Evolutionary conservation across 2,888 invertebrate species (phyloP).

Genomic region (Drosophila limbata): DNA sequence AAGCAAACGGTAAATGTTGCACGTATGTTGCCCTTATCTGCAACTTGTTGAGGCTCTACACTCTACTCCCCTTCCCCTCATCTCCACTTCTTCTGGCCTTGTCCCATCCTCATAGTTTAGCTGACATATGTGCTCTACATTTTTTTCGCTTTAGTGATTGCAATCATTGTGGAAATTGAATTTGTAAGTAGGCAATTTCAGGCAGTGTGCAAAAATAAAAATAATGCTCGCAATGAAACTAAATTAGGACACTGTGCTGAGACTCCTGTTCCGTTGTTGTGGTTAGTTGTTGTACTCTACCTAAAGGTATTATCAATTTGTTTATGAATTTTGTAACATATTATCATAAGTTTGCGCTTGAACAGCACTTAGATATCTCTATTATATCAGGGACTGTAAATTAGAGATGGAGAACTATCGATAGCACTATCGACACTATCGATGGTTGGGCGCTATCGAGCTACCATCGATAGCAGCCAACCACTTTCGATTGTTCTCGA

Average conservation of each 20-base stretch:
- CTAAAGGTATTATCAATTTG: background rate
- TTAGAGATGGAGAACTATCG: no score
- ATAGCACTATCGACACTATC: no score
- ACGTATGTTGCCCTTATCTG: slow-evolving; percentile 52
- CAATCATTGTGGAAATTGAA: slow-evolving; percentile 74
- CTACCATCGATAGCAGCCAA: no score
- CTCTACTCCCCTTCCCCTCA: background rate
- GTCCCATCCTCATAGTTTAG: background rate
- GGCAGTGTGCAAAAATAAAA: slow-evolving; percentile 60
- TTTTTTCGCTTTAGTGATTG: slow-evolving; percentile 53
- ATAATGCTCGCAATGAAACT: slow-evolving; percentile 66
- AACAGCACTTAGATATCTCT: no score
- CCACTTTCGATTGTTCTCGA: no score
- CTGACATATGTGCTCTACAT: slow-evolving; percentile 41
- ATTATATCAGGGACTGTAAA: no score
- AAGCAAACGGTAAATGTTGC: slow-evolving; percentile 68
- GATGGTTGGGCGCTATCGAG: no score
- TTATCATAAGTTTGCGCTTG: background rate
- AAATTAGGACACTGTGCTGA: slow-evolving; percentile 56
- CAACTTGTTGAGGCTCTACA: slow-evolving; percentile 28
- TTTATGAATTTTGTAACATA: background rate
- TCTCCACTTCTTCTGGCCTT: background rate
- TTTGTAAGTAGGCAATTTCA: slow-evolving; percentile 72
- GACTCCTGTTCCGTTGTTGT: slow-evolving; percentile 18
- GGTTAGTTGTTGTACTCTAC: slow-evolving; percentile 13